Evolutionary conservation across 2,113 vertebrate genomes (phyloP).

Genomic region (Amphiprion ocellaris): DNA sequence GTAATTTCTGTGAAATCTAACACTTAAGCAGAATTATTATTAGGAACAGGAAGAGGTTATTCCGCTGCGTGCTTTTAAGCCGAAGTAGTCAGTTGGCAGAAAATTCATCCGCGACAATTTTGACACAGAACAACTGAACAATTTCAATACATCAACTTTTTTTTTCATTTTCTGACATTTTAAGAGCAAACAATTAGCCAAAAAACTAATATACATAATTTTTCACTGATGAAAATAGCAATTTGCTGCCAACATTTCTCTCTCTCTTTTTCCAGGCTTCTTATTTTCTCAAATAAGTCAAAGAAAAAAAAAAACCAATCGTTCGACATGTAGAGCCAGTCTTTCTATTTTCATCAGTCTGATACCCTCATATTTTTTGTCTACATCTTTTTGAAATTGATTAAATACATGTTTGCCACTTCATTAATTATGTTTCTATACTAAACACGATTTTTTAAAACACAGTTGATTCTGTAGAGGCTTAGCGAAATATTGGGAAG

Average conservation of each 20-base stretch:
- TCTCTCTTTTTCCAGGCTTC: too few relatives aligned
- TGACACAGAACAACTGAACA: neutral
- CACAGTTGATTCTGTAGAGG: slow-evolving; percentile 8
- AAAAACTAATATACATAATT: too few relatives aligned
- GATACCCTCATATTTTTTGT: too few relatives aligned
- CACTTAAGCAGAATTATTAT: neutral
- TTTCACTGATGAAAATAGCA: too few relatives aligned
- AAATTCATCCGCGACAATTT: neutral
- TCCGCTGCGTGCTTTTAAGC: neutral
- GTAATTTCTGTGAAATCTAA: neutral
- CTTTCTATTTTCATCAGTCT: too few relatives aligned
- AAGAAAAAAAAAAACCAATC: too few relatives aligned
- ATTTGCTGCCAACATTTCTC: too few relatives aligned
- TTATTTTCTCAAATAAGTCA: too few relatives aligned
- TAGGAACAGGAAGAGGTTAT: neutral
- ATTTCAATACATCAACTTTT: neutral
- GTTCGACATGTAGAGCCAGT: too few relatives aligned
- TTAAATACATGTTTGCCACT: neutral
- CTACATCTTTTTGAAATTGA: too few relatives aligned
- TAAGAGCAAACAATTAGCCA: too few relatives aligned
- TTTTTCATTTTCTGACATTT: neutral
- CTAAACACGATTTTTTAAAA: neutral
- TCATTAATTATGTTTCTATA: neutral
- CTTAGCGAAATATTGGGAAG: slow-evolving; percentile 12
- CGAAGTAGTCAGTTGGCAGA: neutral